Percentiles rank a stretch among this genome's conserved stretches.
Evolutionary conservation across 2,888 invertebrate species (phyloP).

Genomic region (Melanostoma scalare): DNA sequence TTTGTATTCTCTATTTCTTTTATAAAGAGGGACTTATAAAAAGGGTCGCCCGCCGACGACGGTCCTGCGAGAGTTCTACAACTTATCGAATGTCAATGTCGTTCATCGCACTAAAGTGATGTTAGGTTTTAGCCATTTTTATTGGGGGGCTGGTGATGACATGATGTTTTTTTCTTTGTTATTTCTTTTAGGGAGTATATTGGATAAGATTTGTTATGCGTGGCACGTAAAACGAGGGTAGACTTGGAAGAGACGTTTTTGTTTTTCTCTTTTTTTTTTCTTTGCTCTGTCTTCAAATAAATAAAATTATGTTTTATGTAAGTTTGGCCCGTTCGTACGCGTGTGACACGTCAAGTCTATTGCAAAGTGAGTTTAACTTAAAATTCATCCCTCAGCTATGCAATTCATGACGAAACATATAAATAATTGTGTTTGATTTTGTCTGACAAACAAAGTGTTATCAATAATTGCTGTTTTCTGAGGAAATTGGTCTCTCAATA

Average conservation of each 20-base stretch:
- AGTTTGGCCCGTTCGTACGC: no score
- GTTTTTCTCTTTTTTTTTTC: conserved; percentile 7
- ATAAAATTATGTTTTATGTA: conserved; percentile 11
- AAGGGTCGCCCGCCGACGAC: conserved; percentile 3
- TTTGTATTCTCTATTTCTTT: conserved; percentile 28
- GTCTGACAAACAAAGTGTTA: no score
- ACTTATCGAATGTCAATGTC: conserved; percentile 55
- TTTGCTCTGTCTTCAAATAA: neutral
- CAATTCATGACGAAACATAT: no score
- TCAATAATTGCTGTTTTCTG: no score
- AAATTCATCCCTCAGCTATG: no score
- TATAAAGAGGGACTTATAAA: conserved; percentile 42
- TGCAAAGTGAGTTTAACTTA: no score
- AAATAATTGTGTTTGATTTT: no score
- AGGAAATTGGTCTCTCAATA: no score
- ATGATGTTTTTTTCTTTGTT: conserved; percentile 36
- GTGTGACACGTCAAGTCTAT: no score
- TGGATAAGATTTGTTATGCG: conserved; percentile 55
- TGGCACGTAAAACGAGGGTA: conserved; percentile 53
- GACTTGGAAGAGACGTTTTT: conserved; percentile 36
- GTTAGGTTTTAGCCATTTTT: conserved; percentile 1
- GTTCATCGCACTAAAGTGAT: conserved; percentile 6
- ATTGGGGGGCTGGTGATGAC: conserved; percentile 6
- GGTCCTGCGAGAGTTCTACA: neutral
- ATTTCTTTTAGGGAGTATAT: conserved; percentile 49